A percentile compares a stretch with the other conserved stretches of the same genome.
Conservation (phyloP, 2,888 invertebrate species). For the Eledone cirrhosa region DNA sequence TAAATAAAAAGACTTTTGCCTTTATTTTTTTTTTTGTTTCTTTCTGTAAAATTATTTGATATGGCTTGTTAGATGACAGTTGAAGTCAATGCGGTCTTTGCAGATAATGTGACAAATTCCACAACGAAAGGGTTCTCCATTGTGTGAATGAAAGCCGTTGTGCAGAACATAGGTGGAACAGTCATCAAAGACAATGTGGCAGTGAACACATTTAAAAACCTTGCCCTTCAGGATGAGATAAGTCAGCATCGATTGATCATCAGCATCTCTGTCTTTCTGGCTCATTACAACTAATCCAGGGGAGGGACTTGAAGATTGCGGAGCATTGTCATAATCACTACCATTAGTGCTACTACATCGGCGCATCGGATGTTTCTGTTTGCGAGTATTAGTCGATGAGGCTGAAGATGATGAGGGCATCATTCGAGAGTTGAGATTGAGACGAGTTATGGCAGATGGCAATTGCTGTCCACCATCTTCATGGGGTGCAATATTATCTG, state of each 20-base stretch:
- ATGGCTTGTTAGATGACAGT: constrained; percentile 60
- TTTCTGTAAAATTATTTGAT: constrained; percentile 46
- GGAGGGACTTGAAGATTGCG: neutral
- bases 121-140: constrained; percentile 58
- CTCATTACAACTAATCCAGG: constrained; percentile 32
- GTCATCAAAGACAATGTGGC: constrained; percentile 60
- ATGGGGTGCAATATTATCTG: constrained; percentile 35
- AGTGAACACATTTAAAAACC: constrained; percentile 59
- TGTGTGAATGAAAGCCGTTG: constrained; percentile 60
- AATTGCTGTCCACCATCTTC: constrained; percentile 36
- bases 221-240: constrained; percentile 55
- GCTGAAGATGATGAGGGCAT: constrained; percentile 40
- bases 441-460: constrained; percentile 45
- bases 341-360: constrained; percentile 47
- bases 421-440: constrained; percentile 54
- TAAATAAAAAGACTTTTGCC: too few species aligned
- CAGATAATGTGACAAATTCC: constrained; percentile 56
- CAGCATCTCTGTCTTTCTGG: constrained; percentile 37
- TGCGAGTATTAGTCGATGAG: constrained; percentile 46
- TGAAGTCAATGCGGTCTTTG: constrained; percentile 59
- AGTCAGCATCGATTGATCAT: constrained; percentile 51
- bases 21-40: too few species aligned
- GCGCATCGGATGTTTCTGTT: constrained; percentile 60
- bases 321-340: constrained; percentile 34
- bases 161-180: constrained; percentile 59